Base-by-base conservation (phyloP, 2,888 invertebrate species). In the Chymomyza fuscimana region DNA sequence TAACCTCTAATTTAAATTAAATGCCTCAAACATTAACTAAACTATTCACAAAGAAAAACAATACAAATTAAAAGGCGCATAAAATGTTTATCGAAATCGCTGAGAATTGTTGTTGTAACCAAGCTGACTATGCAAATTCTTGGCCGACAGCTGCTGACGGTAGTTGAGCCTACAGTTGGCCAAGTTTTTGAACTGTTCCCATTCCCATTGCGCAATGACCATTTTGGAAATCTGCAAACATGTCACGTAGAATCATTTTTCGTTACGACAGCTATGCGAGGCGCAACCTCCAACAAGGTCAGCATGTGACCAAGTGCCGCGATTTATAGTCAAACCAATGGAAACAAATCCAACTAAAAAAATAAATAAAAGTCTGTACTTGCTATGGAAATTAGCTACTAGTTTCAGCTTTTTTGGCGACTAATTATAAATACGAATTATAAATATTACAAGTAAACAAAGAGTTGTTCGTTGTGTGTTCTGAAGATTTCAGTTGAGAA, bases 281-380 rank as follows among this genome's bases (percentile, higher is more conserved):
- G 32, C 32, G 79, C 87, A 82, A 83, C 88, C 88, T 83, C 79
- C 88, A 70, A 76, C 82, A 83, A 83, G 88, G 83, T 83, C 88
- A 72, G 25, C 40, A 46, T 46, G 40, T 46, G 40, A 46, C 22
- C 58, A 58, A 58, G 58, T 25, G 58, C 22, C 9, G 58, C 58
- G 58, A 58, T 58, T 58, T 58, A 25, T 9, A 15, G 58, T 22
- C 54, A 16, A 3, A 19, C 22, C 54, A 9, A 54, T 22, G 9
- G 51, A 51, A 51, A 51, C 15, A 9, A 51, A 51, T 51, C 9
- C 32, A 32, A 32, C 32, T 32, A 32, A 46, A 46, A n/a, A 46
- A 46, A 12, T 46, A 46, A 46, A 46, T 46, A 46, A 46, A 46
- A 46, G 4, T 46, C 6, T 12, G 58, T 29, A 25, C 40, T 46